Conservation (phyloP, 23 tunicate species). For the Trididemnum miniatum region DNA sequence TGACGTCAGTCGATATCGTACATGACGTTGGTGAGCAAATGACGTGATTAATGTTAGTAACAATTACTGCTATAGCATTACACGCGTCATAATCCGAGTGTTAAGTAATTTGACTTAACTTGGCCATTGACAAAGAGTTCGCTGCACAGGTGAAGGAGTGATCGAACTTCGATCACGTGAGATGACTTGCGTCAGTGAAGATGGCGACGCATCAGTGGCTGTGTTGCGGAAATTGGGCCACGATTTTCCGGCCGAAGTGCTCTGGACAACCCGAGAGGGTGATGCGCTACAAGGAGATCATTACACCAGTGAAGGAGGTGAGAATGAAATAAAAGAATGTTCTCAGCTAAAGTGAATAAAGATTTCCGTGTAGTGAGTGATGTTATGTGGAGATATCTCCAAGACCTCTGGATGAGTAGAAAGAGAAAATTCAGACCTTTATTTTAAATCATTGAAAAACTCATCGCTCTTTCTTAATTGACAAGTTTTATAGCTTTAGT, state of each 20-base stretch:
- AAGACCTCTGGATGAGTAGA: no score
- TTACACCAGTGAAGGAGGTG: constrained; percentile 65
- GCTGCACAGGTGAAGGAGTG: constrained; percentile 80
- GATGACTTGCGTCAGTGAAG: constrained; percentile 74
- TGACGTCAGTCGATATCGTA: constrained; percentile 44
- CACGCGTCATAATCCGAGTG: no score
- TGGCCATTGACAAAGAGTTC: no score
- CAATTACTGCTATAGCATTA: no score
- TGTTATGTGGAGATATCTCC: no score
- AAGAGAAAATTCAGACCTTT: no score
- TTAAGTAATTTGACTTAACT: no score
- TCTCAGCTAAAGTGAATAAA: not conserved
- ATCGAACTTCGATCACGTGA: constrained; percentile 73
- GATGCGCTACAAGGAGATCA: constrained; percentile 60
- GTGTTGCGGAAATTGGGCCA: constrained; percentile 68
- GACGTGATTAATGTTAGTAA: no score
- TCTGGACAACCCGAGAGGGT: constrained; percentile 66
- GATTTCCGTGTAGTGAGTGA: not conserved
- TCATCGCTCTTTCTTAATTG: no score
- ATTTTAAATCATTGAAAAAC: no score
- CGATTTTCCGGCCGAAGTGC: constrained; percentile 78
- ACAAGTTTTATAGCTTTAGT: no score
- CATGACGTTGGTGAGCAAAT: constrained; percentile 88
- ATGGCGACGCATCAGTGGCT: constrained; percentile 76
- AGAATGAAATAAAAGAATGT: not conserved